Conservation (phyloP, 2,113 vertebrate species). For the Macaca mulatta region DNA sequence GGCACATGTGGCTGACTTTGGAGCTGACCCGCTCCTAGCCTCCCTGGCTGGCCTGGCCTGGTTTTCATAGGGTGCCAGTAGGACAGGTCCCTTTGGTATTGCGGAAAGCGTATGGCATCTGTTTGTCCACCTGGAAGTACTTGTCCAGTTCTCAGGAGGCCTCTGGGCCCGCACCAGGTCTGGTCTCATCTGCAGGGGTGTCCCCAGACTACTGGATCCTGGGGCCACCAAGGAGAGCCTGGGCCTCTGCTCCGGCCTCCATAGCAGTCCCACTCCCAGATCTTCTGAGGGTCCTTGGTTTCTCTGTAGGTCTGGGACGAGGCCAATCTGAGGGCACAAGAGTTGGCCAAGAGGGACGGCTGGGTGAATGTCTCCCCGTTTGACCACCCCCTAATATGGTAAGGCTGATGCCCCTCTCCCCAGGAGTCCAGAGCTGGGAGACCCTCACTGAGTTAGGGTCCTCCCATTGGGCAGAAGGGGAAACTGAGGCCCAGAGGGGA, state of each 20-base stretch:
- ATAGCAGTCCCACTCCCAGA: fast-evolving
- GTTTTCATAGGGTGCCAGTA: too few species aligned
- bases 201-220: neutral
- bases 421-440: neutral
- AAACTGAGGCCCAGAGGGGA: neutral
- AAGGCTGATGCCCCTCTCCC: slow-evolving; percentile 50
- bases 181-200: neutral
- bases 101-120: fast-evolving
- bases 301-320: slow-evolving; percentile 90
- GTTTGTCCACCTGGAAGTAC: fast-evolving
- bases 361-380: slow-evolving; percentile 91
- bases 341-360: slow-evolving; percentile 83
- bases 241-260: neutral
- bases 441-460: neutral
- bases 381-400: slow-evolving; percentile 95
- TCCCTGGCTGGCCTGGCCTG: neutral
- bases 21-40: neutral
- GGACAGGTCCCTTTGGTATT: neutral
- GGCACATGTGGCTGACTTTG: neutral
- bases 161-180: neutral
- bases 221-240: neutral
- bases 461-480: neutral
- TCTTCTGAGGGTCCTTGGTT: neutral
- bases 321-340: slow-evolving; percentile 88
- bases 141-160: neutral